Evolutionary conservation across 2,113 vertebrate species (phyloP), one percentile per base, ranked within the genome.

Genomic region (Chionomys nivalis): DNA sequence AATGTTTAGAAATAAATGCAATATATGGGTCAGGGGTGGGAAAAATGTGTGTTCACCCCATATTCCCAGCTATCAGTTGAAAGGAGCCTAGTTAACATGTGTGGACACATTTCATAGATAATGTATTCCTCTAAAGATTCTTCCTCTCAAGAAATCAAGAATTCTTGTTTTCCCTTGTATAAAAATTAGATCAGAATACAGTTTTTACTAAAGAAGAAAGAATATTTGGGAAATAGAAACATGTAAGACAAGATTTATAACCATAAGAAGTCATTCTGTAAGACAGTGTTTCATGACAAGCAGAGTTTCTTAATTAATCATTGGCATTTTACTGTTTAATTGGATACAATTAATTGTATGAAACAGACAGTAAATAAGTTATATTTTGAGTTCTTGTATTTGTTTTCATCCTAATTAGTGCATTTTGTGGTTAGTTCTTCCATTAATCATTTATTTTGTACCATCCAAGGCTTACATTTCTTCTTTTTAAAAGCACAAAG

Each of bases 391-490:
- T 63, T 87, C 65, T 94, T 85, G 36, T 4, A 58, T 68, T 96
- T 33, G 28, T 92, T 97, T 96, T 47, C 2, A 96, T 78, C 91
- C 77, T 94, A 87, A 91, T 95, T 89, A 79, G 55, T 58, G 58
- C n/a, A 88, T 87, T 96, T 95, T 95, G 63, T 93, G 79, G 49
- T 87, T 93, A 78, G 61, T 65, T 26, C 23, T 52, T 76, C 39
- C 16, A 79, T 91, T 95, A 91, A 83, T 90, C 85, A 91, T 93
- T 76, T 94, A 95, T 87, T 87, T 93, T 17, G 68, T 94, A 78
- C 14, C 28, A 90, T 65, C 89, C 72, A 72, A 24, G 79, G 65
- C 26, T 92, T 92, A 65, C 36, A 23, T 86, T 75, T 93, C 61
- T 90, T 90, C 82, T 89, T 85, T 66, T 92, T 26, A 88, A 90